phyloP scores from a whole-genome alignment of 2,113 vertebrate species.

The Deroptyus accipitrinus region DNA sequence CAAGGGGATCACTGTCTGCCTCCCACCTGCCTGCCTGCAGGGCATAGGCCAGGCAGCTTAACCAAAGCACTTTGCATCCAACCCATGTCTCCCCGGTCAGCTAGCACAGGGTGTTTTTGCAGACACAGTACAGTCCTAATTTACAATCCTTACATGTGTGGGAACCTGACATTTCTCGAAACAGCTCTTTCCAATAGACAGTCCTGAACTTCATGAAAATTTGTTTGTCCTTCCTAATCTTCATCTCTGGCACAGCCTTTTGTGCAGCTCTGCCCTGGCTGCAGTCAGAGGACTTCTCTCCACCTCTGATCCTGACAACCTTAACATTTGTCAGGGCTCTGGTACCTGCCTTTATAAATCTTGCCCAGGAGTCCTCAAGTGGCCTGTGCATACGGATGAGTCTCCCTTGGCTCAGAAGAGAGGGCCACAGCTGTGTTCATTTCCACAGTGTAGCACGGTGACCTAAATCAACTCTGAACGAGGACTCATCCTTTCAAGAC shows the following conservation, averaged over 20 bases:
- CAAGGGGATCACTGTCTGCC: neutral
- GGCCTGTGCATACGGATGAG: neutral
- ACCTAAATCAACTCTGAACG: neutral
- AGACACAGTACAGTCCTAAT: neutral
- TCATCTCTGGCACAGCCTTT: neutral
- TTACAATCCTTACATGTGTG: neutral
- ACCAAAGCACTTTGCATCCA: neutral
- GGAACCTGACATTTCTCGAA: neutral
- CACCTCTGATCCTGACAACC: neutral
- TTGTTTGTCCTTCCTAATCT: constrained; percentile 27
- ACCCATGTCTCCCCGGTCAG: neutral
- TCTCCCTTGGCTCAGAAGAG: neutral
- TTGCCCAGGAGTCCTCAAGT: neutral
- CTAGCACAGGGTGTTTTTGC: neutral
- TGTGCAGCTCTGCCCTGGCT: neutral
- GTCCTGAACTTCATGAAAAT: constrained; percentile 17
- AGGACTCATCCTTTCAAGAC: neutral
- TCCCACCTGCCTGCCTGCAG: neutral
- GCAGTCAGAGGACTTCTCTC: constrained; percentile 6
- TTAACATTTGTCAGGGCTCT: constrained; percentile 25
- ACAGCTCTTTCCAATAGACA: neutral
- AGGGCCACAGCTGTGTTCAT: neutral
- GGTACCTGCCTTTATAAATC: neutral
- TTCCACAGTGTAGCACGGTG: neutral
- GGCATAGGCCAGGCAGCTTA: neutral